Conservation (phyloP, 2,888 invertebrate species). For the Meta bourneti region DNA sequence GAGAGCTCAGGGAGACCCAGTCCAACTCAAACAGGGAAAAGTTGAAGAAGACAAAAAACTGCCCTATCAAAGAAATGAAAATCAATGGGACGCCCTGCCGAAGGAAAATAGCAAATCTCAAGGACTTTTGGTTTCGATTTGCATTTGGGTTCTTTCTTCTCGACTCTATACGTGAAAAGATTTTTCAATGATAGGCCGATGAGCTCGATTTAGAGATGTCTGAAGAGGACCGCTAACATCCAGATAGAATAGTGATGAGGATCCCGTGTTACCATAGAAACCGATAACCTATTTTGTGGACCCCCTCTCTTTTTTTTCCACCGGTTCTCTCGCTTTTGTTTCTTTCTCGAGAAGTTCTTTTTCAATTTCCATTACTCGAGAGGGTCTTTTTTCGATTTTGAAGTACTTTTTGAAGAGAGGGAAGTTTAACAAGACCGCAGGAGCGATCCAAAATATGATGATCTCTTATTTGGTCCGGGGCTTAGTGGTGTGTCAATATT, state of each 20-base stretch:
- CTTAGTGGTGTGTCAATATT: conserved; percentile 67
- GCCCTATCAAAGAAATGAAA: conserved; percentile 35
- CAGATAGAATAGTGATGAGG: conserved; percentile 63
- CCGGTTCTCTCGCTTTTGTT: conserved; percentile 24
- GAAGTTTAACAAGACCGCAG: conserved; percentile 54
- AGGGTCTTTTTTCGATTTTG: conserved; percentile 25
- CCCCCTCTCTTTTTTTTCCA: conserved; percentile 9
- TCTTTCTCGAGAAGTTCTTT: conserved; percentile 30
- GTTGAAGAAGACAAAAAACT: not conserved
- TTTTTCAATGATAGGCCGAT: conserved; percentile 62
- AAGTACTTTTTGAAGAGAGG: conserved; percentile 36
- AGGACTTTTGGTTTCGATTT: conserved; percentile 57
- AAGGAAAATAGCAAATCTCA: conserved; percentile 45
- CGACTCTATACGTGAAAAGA: conserved; percentile 59
- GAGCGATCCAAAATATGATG: conserved; percentile 37
- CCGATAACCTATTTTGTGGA: conserved; percentile 60
- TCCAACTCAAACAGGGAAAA: not conserved
- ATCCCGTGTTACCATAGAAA: conserved; percentile 56
- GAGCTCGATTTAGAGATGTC: conserved; percentile 60
- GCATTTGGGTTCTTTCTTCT: conserved; percentile 42
- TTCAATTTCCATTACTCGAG: conserved; percentile 54
- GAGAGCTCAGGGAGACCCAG: not conserved
- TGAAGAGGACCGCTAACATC: conserved; percentile 46
- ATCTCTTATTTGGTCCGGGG: conserved; percentile 35
- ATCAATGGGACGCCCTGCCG: conserved; percentile 27